Evolutionary conservation across 2,113 vertebrate genomes (phyloP), one percentile per base, ranked within the genome.

Genomic region (Eonycteris spelaea): DNA sequence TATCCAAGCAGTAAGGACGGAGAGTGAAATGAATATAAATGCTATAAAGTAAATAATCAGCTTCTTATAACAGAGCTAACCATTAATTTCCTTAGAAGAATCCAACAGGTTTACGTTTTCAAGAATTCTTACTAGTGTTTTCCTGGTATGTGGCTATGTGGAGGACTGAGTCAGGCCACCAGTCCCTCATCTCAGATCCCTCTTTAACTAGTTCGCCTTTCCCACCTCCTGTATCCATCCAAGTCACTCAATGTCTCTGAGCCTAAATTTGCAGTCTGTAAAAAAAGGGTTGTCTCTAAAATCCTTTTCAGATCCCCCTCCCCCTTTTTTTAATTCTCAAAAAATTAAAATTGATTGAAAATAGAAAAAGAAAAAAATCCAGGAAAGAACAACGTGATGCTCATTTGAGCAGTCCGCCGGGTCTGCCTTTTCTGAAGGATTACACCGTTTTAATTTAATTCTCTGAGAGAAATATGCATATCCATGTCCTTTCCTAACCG

Each of bases 201-300:
- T 61, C 73, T 26, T 12, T 63, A 51, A 57, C 30, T 14, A 21
- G 10, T 6, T 4, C 1, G 3, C 4, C 15, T 30, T 11, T 1
- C 0, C 1, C 2, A 7, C 16, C 0, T 10, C 6, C 15, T 5
- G 28, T 13, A 30, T 14, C 22, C 12, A 4, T 19, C 35, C 53
- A 70, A 43, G 11, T 87, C 48, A 21, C 35, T 71, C 18, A 61
- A 6, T 24, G 65, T 94, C 75, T 65, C 55, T 16, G 43, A 90
- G 35, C 6, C 35, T 14, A 43, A 53, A 6, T 89, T 57, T 90
- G 77, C 51, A 84, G 26, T 33, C 68, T 83, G 63, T 57, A 28
- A 91, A 88, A 78, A 51, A 77, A 51, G 9, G 6, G 5, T 15
- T 61, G 38, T 11, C 4, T 53, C 43, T 28, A 71, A 68, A 22